Percentiles rank a stretch among this genome's conserved stretches.
Evolutionary conservation across 1,140 invertebrate genomes (phyloP).

Genomic region (Maniola jurtina): DNA sequence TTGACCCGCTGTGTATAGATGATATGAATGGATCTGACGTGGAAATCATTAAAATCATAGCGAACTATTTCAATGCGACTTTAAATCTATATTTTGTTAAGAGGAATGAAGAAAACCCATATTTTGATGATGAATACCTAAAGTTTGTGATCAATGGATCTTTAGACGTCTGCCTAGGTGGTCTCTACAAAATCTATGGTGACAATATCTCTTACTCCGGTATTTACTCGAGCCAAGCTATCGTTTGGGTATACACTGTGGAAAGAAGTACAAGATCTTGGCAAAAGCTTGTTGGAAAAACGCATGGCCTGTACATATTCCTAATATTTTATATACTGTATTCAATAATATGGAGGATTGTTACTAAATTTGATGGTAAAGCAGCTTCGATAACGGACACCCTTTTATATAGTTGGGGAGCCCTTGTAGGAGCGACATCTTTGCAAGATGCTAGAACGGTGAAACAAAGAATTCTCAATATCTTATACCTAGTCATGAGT

Average conservation of each 20-base stretch:
- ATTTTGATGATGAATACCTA: constrained; percentile 37
- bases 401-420: constrained; percentile 51
- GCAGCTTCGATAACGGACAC: constrained; percentile 39
- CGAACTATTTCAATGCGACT: constrained; percentile 50
- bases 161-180: constrained; percentile 58
- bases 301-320: constrained; percentile 52
- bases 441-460: constrained; percentile 43
- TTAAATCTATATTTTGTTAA: constrained; percentile 42
- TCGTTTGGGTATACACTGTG: constrained; percentile 58
- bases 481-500: constrained; percentile 48
- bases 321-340: constrained; percentile 51
- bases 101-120: constrained; percentile 45
- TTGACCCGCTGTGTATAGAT: constrained; percentile 32
- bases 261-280: constrained; percentile 50
- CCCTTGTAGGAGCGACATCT: constrained; percentile 45
- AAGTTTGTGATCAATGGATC: constrained; percentile 47
- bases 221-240: constrained; percentile 48
- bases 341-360: constrained; percentile 44
- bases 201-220: constrained; percentile 52
- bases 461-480: constrained; percentile 58
- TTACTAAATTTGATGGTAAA: constrained; percentile 42
- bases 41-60: constrained; percentile 57
- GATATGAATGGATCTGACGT: constrained; percentile 50
- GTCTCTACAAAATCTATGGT: constrained; percentile 57
- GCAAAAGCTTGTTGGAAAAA: constrained; percentile 46